phyloP scores from a whole-genome alignment of 2,113 vertebrate genomes.

The Sturnus vulgaris region DNA sequence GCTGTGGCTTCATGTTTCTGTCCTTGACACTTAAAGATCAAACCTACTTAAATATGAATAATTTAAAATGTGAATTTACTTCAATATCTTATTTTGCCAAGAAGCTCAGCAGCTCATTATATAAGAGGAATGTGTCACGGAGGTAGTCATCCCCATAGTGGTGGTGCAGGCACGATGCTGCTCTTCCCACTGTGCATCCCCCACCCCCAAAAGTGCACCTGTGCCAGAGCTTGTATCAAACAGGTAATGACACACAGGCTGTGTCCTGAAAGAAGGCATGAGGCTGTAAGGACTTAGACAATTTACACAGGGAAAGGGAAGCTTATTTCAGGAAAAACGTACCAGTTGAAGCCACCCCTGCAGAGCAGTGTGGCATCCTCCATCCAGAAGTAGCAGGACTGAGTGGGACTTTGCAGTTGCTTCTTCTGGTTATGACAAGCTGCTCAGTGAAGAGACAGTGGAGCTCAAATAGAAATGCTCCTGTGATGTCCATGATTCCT shows the following conservation, averaged over 20 bases:
- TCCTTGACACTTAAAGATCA: constrained; percentile 57
- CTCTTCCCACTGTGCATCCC: not conserved
- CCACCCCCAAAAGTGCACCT: not conserved
- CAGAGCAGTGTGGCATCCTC: not conserved
- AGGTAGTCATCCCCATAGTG: not conserved
- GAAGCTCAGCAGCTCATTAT: constrained; percentile 30
- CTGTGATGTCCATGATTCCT: not conserved
- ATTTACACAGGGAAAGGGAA: not conserved
- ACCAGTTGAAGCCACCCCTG: not conserved
- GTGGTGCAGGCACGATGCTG: not conserved
- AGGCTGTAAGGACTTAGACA: not conserved
- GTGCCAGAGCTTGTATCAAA: not conserved
- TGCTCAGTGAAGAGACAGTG: not conserved
- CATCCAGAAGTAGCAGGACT: not conserved
- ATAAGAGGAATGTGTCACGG: constrained; percentile 17
- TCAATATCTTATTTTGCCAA: constrained; percentile 22
- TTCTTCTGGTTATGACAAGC: not conserved
- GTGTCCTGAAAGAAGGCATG: not conserved
- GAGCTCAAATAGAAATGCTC: not conserved
- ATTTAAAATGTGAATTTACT: constrained; percentile 31
- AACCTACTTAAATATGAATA: constrained; percentile 63
- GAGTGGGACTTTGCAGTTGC: not conserved
- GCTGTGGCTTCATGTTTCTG: constrained; percentile 47
- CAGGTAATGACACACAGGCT: not conserved
- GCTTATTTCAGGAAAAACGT: not conserved